Percentiles rank a stretch among this genome's conserved stretches.
phyloP scores from a whole-genome alignment of 2,113 vertebrate species.

The Tauraco erythrolophus region DNA sequence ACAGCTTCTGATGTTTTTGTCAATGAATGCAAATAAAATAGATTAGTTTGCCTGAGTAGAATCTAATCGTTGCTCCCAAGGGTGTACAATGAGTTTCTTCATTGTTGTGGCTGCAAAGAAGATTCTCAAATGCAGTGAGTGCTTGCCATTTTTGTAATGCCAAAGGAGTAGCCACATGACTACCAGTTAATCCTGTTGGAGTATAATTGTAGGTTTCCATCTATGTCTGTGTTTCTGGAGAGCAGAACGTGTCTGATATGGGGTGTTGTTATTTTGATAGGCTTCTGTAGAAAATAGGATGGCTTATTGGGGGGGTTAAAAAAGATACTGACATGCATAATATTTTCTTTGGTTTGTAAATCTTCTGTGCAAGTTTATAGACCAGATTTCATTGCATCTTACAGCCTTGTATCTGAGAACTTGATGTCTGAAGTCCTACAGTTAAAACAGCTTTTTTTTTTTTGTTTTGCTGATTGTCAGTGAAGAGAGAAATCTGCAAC shows the following conservation, averaged over 20 bases:
- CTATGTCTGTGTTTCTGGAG: background rate
- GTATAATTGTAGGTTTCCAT: background rate
- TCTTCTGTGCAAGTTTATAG: background rate
- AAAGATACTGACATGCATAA: background rate
- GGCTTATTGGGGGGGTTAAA: background rate
- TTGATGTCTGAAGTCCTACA: background rate
- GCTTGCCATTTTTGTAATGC: background rate
- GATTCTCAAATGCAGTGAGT: background rate
- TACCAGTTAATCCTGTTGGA: background rate
- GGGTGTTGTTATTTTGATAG: background rate
- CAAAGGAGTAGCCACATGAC: background rate
- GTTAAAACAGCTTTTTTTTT: background rate
- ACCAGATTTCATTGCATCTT: background rate
- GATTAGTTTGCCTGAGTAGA: constrained; percentile 38
- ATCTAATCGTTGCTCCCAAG: background rate
- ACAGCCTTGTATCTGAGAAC: background rate
- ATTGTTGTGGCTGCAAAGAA: background rate
- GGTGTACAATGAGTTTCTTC: background rate
- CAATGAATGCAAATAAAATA: constrained; percentile 36
- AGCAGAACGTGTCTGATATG: background rate
- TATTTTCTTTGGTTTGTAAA: background rate
- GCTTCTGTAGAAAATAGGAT: background rate
- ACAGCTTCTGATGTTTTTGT: constrained; percentile 28
- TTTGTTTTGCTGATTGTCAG: background rate
- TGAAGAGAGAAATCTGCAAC: background rate